A percentile compares a stretch with the other conserved stretches of the same genome.
These are phyloP conservation scores for Torymus auratus DNA, from an alignment of 2,888 invertebrate species.

Conservation along the genomic window DNA sequence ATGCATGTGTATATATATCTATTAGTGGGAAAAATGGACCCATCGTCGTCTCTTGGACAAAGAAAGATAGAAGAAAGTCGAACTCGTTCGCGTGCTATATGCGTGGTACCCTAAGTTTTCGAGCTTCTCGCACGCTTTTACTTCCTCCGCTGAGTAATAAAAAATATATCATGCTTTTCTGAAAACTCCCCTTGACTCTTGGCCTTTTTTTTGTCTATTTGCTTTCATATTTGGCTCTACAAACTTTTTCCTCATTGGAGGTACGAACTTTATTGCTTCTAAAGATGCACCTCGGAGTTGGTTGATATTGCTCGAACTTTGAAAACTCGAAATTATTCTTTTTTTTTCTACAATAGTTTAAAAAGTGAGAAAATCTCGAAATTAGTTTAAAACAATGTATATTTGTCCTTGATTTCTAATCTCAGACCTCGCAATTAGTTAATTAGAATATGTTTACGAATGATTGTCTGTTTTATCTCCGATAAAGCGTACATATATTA, in stretches of 20 bases:
- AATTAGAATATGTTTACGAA: conserved; percentile 39
- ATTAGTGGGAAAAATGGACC: conserved; percentile 64
- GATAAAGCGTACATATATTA: conserved; percentile 9
- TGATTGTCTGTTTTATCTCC: conserved; percentile 50
- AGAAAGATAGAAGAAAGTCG: not conserved
- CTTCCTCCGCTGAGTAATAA: conserved; percentile 11
- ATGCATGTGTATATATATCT: too few species aligned
- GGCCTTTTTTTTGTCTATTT: conserved; percentile 34
- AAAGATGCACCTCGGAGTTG: conserved; percentile 62
- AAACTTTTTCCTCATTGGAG: conserved; percentile 59
- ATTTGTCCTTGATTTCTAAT: not conserved
- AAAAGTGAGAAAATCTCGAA: not conserved
- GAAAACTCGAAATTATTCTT: not conserved
- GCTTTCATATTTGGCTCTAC: conserved; percentile 19
- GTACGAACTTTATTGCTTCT: conserved; percentile 70
- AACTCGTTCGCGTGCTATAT: conserved; percentile 11
- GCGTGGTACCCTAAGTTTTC: not conserved
- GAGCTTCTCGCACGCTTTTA: not conserved
- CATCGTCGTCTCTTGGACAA: conserved; percentile 27
- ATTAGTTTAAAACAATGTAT: not conserved
- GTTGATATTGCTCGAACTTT: conserved; percentile 65
- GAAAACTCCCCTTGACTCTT: conserved; percentile 21
- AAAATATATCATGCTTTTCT: conserved; percentile 60
- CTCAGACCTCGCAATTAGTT: conserved; percentile 15
- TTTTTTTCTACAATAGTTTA: not conserved